Conservation (phyloP, 2,888 invertebrate genomes). For the Agrilus cyanescens region DNA sequence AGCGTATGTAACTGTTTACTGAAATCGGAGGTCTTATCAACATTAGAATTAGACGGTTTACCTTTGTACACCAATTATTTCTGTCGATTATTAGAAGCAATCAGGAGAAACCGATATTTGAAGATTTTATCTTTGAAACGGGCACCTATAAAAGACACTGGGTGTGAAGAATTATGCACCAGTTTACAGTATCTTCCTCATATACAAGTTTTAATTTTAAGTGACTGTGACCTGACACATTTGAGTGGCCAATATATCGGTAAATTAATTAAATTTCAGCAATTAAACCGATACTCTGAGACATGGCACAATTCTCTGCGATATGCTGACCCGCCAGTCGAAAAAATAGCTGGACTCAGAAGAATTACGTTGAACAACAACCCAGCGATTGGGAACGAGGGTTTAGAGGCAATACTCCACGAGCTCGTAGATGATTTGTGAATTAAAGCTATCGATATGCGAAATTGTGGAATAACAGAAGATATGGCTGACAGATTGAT, state of each 20-base stretch:
- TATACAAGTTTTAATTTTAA: conserved; percentile 54
- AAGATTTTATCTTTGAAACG: conserved; percentile 56
- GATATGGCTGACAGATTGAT: conserved; percentile 43
- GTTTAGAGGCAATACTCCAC: conserved; percentile 48
- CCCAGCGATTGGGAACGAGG: conserved; percentile 52
- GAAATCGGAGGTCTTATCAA: conserved; percentile 48
- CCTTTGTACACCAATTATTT: conserved; percentile 58
- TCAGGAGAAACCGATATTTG: conserved; percentile 50
- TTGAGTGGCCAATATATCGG: conserved; percentile 53
- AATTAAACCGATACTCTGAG: conserved; percentile 56
- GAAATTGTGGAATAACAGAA: conserved; percentile 62
- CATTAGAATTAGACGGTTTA: conserved; percentile 57
- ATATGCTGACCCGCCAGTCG: conserved; percentile 63
- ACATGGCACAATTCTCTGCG: conserved; percentile 71
- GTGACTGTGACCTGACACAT: conserved; percentile 53
- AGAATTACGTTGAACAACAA: conserved; percentile 60
- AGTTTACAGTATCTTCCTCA: conserved; percentile 55
- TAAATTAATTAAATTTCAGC: conserved; percentile 47
- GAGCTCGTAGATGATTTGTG: conserved; percentile 66
- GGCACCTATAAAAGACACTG: conserved; percentile 58
- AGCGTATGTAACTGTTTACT: conserved; percentile 51
- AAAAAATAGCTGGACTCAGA: conserved; percentile 59
- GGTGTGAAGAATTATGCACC: conserved; percentile 58
- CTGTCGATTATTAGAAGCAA: conserved; percentile 36
- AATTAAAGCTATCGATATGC: conserved; percentile 69